Evolutionary conservation across 2,113 vertebrate genomes (phyloP).

Genomic region (Plestiodon gilberti): DNA sequence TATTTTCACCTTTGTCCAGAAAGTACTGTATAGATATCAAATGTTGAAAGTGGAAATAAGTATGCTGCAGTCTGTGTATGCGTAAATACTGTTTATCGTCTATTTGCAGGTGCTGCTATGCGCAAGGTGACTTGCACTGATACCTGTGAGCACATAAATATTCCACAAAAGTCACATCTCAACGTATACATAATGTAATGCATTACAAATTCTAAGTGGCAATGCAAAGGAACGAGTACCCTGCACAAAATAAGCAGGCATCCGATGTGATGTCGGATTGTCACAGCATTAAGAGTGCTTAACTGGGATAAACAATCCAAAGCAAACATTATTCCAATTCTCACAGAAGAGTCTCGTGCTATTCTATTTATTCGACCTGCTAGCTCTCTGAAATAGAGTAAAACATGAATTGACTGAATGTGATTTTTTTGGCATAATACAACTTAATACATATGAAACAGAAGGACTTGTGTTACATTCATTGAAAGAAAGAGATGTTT

Average conservation of each 20-base stretch:
- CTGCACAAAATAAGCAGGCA: constrained; percentile 7
- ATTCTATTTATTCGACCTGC: background rate
- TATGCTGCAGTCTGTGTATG: background rate
- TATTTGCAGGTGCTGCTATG: background rate
- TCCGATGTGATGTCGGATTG: background rate
- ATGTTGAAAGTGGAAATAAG: constrained; percentile 12
- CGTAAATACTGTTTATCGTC: constrained; percentile 45
- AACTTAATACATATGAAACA: constrained; percentile 16
- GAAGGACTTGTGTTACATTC: constrained; percentile 6
- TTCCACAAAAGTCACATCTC: constrained; percentile 37
- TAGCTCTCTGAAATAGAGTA: constrained; percentile 29
- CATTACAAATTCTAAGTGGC: constrained; percentile 31
- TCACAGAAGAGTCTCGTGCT: background rate
- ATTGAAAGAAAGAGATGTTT: constrained; percentile 23
- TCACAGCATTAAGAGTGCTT: background rate
- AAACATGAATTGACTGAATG: background rate
- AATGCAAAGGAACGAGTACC: constrained; percentile 13
- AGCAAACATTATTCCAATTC: constrained; percentile 37
- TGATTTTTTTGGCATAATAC: accelerated
- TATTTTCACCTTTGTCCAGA: background rate
- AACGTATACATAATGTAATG: constrained; percentile 41
- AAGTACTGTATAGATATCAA: constrained; percentile 5
- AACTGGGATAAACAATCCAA: constrained; percentile 17
- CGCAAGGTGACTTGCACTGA: constrained; percentile 47
- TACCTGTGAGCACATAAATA: constrained; percentile 43